phyloP scores from a whole-genome alignment of 2,888 invertebrate species.

The Salpingus planirostris region DNA sequence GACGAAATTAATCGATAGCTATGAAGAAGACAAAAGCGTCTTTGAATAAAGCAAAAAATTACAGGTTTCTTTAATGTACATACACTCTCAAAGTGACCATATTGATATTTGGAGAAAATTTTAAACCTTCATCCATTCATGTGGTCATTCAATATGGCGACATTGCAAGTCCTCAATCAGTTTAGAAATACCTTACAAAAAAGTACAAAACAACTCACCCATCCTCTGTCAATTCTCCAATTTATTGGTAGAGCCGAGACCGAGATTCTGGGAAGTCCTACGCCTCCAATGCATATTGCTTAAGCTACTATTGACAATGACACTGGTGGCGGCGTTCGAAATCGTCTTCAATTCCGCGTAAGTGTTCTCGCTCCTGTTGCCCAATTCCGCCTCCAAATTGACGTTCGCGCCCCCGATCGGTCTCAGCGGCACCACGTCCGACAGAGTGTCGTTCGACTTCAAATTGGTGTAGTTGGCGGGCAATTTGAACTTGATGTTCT shows the following conservation, averaged over 20 bases:
- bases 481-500: slow-evolving; percentile 42
- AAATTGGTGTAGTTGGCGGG: slow-evolving; percentile 35
- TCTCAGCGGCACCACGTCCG: slow-evolving; percentile 16
- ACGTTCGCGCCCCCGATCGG: slow-evolving; percentile 8
- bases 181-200: too few species aligned
- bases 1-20: too few species aligned
- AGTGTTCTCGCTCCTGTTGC: slow-evolving; percentile 12
- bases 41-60: too few species aligned
- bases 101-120: too few species aligned
- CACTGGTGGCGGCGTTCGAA: slow-evolving; percentile 24
- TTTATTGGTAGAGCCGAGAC: too few species aligned
- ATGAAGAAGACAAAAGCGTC: too few species aligned
- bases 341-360: slow-evolving; percentile 23
- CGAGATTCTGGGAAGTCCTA: slow-evolving; percentile 36
- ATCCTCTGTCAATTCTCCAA: slow-evolving; percentile 7
- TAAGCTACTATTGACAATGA: slow-evolving; percentile 30
- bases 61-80: too few species aligned
- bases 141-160: too few species aligned
- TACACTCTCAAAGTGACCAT: too few species aligned
- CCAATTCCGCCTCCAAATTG: slow-evolving; percentile 6
- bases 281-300: slow-evolving; percentile 45
- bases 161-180: too few species aligned
- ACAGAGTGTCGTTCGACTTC: slow-evolving; percentile 14
- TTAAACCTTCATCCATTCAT: too few species aligned
- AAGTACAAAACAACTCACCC: background rate